Evolutionary conservation across 2,113 vertebrate species (phyloP).

Genomic region (Phodopus roborovskii): DNA sequence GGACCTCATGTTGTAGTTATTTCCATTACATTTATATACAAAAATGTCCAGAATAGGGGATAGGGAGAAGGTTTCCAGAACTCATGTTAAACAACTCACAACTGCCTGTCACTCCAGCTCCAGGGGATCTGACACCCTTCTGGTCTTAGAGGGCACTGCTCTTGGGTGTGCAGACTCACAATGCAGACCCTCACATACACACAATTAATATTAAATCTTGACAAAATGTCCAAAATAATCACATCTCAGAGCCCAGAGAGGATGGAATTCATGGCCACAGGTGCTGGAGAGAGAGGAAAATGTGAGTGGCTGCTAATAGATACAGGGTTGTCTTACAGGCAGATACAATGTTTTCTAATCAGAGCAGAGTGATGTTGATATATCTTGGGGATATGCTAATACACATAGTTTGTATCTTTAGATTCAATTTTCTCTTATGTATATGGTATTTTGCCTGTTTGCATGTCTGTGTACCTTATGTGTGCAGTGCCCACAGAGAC

Average conservation of each 20-base stretch:
- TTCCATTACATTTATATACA: neutral
- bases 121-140: neutral
- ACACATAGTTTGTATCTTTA: neutral
- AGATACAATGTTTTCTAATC: too few species aligned
- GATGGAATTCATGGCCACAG: neutral
- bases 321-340: neutral
- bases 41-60: neutral
- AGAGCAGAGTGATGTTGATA: neutral
- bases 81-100: neutral
- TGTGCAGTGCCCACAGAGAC: neutral
- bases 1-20: neutral
- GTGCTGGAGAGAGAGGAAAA: too few species aligned
- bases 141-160: neutral
- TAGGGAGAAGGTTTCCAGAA: neutral
- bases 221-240: neutral
- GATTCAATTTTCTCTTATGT: neutral
- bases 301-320: rapidly evolving
- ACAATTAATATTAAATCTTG: neutral
- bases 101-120: neutral
- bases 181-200: neutral
- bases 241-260: neutral
- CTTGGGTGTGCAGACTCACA: neutral
- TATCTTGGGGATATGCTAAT: too few species aligned
- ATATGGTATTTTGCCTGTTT: neutral
- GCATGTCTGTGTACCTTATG: neutral